Percentiles rank a stretch among this genome's conserved stretches.
These are phyloP conservation scores for Torymus texanus DNA, from an alignment of 2,888 invertebrate genomes.

Conservation along the genomic window DNA sequence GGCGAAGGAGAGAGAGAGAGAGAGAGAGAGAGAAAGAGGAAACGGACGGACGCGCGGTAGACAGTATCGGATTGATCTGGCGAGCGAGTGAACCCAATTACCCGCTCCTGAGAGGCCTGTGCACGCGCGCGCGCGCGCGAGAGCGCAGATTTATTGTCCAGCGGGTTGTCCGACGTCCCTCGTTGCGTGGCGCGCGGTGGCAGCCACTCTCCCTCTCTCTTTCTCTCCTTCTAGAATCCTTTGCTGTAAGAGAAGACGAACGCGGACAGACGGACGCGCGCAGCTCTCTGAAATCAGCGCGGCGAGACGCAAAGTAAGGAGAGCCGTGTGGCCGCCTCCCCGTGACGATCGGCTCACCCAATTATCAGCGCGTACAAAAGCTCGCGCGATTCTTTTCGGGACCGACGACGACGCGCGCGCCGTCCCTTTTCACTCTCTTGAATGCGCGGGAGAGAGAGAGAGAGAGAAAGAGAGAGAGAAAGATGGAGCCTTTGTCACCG, in stretches of 20 bases:
- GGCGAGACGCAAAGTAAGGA: constrained; percentile 8
- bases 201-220: constrained; percentile 5
- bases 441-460: background rate
- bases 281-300: constrained; percentile 57
- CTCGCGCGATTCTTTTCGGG: constrained; percentile 37
- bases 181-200: background rate
- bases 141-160: constrained; percentile 72
- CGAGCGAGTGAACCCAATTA: constrained; percentile 74
- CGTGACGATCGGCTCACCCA: constrained; percentile 71
- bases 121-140: too few species aligned
- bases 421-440: constrained; percentile 14
- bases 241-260: background rate
- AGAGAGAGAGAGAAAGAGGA: constrained; percentile 61
- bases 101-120: constrained; percentile 66
- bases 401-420: background rate
- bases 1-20: constrained; percentile 58
- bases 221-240: background rate
- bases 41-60: constrained; percentile 72
- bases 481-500: constrained; percentile 49
- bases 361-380: constrained; percentile 67
- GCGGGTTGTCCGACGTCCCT: constrained; percentile 56
- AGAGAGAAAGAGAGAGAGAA: constrained; percentile 1
- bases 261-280: constrained; percentile 25
- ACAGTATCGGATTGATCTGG: constrained; percentile 75
- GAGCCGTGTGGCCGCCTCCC: constrained; percentile 65